Percentiles rank a stretch among this genome's conserved stretches.
These are phyloP conservation scores for Darevskia mixta DNA, from an alignment of 2,797 vertebrate genomes.

Conservation along the genomic window DNA sequence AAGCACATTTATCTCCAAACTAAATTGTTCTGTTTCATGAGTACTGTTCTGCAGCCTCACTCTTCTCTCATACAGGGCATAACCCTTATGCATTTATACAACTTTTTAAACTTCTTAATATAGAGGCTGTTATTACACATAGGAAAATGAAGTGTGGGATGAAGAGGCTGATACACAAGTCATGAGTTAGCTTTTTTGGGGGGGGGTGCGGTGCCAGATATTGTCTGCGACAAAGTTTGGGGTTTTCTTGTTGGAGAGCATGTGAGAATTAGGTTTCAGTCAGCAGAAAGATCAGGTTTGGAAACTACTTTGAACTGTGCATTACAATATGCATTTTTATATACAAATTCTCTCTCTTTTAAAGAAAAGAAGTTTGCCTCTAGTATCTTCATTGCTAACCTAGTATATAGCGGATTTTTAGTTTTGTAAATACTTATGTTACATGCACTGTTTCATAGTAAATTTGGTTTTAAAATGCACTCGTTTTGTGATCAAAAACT, in stretches of 20 bases:
- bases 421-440: conserved; percentile 87
- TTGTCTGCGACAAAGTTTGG: conserved; percentile 59
- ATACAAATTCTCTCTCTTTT: conserved; percentile 73
- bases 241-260: conserved; percentile 62
- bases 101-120: conserved; percentile 53
- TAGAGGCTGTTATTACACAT: conserved; percentile 58
- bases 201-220: conserved; percentile 44
- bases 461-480: conserved; percentile 90
- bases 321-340: conserved; percentile 78
- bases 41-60: conserved; percentile 41
- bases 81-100: conserved; percentile 51
- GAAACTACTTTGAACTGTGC: conserved; percentile 75
- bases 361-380: conserved; percentile 63
- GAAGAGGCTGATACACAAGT: conserved; percentile 52
- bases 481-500: conserved; percentile 85
- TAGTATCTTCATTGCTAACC: conserved; percentile 82
- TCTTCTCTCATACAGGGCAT: conserved; percentile 39
- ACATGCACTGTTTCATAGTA: conserved; percentile 88
- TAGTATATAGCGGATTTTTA: conserved; percentile 83
- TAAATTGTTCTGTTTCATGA: conserved; percentile 39
- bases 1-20: conserved; percentile 28
- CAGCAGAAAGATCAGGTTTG: conserved; percentile 59
- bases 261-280: conserved; percentile 65
- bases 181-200: conserved; percentile 35
- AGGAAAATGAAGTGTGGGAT: conserved; percentile 55